Percentiles rank a stretch among this genome's conserved stretches.
Conservation (phyloP, 35 echinoderm and acorn worm species). For the Holothuria glaberrima region DNA sequence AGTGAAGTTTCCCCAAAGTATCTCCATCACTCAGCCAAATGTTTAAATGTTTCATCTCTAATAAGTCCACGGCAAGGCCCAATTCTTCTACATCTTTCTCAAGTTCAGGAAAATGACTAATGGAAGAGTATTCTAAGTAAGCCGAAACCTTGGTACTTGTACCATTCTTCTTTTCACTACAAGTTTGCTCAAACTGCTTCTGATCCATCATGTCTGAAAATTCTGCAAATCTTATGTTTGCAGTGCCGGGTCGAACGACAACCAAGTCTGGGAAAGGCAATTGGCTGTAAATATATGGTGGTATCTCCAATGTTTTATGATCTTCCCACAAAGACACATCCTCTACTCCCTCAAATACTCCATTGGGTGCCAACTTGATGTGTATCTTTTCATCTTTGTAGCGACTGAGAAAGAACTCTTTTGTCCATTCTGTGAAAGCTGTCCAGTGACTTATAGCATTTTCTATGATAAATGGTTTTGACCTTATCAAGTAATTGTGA, state of each 20-base stretch:
- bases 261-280: conserved; percentile 81
- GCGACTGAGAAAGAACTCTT: conserved; percentile 61
- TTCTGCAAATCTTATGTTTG: conserved; percentile 85
- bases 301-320: conserved; percentile 62
- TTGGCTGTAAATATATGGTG: conserved; percentile 52
- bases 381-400: conserved; percentile 80
- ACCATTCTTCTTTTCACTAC: background rate
- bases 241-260: conserved; percentile 80
- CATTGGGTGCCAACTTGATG: conserved; percentile 86
- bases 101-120: conserved; percentile 75
- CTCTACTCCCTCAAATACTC: conserved; percentile 91
- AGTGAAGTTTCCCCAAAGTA: conserved; percentile 92
- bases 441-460: conserved; percentile 67
- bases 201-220: conserved; percentile 82
- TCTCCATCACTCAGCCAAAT: conserved; percentile 95
- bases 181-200: conserved; percentile 10
- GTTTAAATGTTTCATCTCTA: conserved; percentile 73
- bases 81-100: conserved; percentile 80
- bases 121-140: conserved; percentile 90
- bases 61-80: conserved; percentile 33
- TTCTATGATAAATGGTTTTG: conserved; percentile 78
- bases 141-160: conserved; percentile 61
- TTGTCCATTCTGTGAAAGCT: conserved; percentile 88
- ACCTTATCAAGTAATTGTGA: conserved; percentile 65
- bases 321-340: conserved; percentile 75